These are phyloP conservation scores for Acrobasis suavella DNA, from an alignment of 2,888 invertebrate genomes.

Conservation along the genomic window DNA sequence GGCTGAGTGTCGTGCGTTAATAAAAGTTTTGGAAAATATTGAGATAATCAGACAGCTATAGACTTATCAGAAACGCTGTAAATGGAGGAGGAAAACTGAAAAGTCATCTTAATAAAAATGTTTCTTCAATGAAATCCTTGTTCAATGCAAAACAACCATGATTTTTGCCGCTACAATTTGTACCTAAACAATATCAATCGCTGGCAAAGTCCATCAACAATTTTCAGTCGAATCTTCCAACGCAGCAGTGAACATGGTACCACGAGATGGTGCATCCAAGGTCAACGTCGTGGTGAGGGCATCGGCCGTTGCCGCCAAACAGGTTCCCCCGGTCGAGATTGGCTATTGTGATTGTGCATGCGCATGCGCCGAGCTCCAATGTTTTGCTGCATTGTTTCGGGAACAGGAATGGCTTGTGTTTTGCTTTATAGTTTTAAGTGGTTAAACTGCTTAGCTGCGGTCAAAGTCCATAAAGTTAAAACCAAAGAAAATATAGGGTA, in stretches of 20 bases:
- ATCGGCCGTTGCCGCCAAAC: conserved; percentile 28
- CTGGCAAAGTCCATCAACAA: neutral
- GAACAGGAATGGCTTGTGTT: conserved; percentile 11
- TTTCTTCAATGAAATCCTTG: neutral
- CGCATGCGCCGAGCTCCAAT: conserved; percentile 19
- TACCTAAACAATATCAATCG: neutral
- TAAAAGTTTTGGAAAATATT: too few relatives aligned
- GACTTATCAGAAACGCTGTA: too few relatives aligned
- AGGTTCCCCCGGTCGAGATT: conserved; percentile 28
- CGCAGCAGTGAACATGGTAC: conserved; percentile 6
- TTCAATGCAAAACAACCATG: neutral
- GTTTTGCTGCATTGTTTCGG: conserved; percentile 23
- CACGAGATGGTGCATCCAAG: conserved; percentile 24
- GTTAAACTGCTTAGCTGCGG: neutral
- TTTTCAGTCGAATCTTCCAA: neutral
- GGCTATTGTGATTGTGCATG: conserved; percentile 25
- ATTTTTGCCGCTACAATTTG: neutral
- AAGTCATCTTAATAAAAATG: too few relatives aligned
- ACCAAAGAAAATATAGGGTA: neutral
- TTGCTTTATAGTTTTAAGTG: conserved; percentile 2
- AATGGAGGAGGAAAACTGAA: too few relatives aligned
- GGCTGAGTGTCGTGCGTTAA: too few relatives aligned
- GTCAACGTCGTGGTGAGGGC: conserved; percentile 28
- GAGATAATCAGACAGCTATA: too few relatives aligned
- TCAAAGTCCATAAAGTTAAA: neutral